Evolutionary conservation across 2,113 vertebrate species (phyloP).

Genomic region (Cottus gobio): DNA sequence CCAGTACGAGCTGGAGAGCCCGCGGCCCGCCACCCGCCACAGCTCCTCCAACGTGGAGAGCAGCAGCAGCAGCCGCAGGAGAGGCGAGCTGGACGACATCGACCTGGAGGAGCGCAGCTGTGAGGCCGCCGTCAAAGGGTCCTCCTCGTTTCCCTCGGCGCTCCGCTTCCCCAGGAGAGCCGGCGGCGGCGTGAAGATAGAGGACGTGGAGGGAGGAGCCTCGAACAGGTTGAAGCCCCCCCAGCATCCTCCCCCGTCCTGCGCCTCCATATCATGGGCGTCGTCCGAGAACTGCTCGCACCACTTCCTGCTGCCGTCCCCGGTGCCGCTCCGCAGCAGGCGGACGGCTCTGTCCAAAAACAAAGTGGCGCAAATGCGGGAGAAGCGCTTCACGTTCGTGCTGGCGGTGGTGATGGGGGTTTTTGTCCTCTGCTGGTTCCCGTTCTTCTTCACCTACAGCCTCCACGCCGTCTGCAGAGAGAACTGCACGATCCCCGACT

Average conservation of each 20-base stretch:
- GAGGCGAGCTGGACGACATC: conserved; percentile 79
- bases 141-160: conserved; percentile 58
- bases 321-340: conserved; percentile 58
- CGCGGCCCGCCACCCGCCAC: conserved; percentile 49
- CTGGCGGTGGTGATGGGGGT: conserved; percentile 90
- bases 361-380: conserved; percentile 83
- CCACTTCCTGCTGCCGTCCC: conserved; percentile 67
- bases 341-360: conserved; percentile 77
- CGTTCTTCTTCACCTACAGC: conserved; percentile 92
- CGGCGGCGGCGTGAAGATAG: conserved; percentile 36
- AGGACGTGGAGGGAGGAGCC: conserved; percentile 5
- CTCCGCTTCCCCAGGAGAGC: conserved; percentile 60
- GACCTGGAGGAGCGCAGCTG: conserved; percentile 77
- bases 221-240: conserved; percentile 52
- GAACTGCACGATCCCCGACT: conserved; percentile 83
- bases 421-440: conserved; percentile 92
- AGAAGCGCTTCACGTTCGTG: conserved; percentile 88
- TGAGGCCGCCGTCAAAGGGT: conserved; percentile 46
- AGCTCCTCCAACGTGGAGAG: conserved; percentile 48
- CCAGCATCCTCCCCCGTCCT: conserved; percentile 47
- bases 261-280: conserved; percentile 64
- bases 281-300: conserved; percentile 64
- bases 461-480: conserved; percentile 86
- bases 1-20: conserved; percentile 62
- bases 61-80: conserved; percentile 67